Percentiles rank a stretch among this genome's conserved stretches.
These are phyloP conservation scores for Megalops atlanticus DNA, from an alignment of 2,113 vertebrate species.

Conservation along the genomic window DNA sequence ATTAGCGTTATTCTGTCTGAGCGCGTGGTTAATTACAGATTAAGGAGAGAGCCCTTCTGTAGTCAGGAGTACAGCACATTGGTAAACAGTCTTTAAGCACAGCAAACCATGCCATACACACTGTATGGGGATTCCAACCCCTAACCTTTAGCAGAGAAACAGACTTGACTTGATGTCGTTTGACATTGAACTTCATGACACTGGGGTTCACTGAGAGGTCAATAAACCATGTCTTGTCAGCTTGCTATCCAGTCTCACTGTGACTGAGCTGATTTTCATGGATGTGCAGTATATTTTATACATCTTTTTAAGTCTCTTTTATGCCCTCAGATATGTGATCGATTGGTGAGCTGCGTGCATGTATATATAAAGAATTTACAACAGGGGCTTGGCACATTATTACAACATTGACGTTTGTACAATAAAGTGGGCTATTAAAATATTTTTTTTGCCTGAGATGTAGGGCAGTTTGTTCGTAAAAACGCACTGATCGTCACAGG, in stretches of 20 bases:
- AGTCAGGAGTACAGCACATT: neutral
- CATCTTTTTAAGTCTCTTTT: neutral
- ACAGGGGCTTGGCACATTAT: neutral
- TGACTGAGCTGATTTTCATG: neutral
- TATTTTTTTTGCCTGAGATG: neutral
- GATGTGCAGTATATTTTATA: neutral
- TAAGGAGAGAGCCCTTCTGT: neutral
- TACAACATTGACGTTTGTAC: no score
- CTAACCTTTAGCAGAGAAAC: neutral
- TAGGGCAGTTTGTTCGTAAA: neutral
- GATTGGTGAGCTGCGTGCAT: neutral
- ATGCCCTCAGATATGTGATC: neutral
- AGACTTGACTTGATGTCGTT: neutral
- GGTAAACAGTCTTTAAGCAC: neutral
- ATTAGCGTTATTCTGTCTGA: neutral
- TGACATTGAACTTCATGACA: neutral
- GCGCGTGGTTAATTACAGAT: neutral
- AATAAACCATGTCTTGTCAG: neutral
- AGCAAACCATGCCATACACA: neutral
- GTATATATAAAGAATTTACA: neutral
- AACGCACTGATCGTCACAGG: neutral
- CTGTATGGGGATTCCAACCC: neutral
- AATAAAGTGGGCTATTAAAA: neutral
- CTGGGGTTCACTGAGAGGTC: neutral
- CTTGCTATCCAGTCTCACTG: neutral